Evolutionary conservation across 2,888 invertebrate genomes (phyloP), one percentile per base, ranked within the genome.

Genomic region (Protodeltote pygarga): DNA sequence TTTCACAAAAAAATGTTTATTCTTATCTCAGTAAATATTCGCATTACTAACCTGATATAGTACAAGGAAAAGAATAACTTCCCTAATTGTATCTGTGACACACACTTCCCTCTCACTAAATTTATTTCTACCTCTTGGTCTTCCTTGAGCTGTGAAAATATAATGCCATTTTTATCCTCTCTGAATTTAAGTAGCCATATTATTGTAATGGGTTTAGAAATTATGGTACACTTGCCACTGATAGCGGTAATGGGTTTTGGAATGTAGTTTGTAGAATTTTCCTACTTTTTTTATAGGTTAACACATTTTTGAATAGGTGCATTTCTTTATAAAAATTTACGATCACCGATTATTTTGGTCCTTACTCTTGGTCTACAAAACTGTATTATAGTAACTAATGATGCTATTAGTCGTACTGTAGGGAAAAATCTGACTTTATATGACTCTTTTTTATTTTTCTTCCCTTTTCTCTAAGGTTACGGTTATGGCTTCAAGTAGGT

Each of bases 81-180:
- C 17, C n/a, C 9, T 41, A 19, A 21, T 39, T 28, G 48, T 62
- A 62, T 62, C 62, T 29, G 61, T 46, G 66, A 53, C 48, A 53
- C 41, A 41, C 39, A 25, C 54, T 60, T 65, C 61, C 47, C 53
- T 40, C 25, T 35, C 21, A 14, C 29, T 2, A 19, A 44, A 61
- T 61, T 65, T 48, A 40, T 35, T 47, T 44, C 31, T 31, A 28
- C 41, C 39, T 61, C n/a, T 44, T 39, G 35, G 15, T 31, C 42
- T 45, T 24, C 4, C 11, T 25, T 41, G 14, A 19, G 11, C 15
- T 23, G 10, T 39, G 24, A 29, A 64, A 64, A 38, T 47, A 20
- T 21, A 28, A 32, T 3, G 6, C 9, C 10, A 40, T 58, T 40
- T 42, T 33, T 58, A 21, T 44, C 16, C 25, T 13, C 25, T 13